These are phyloP conservation scores for Nothobranchius kuhntae DNA, from an alignment of 2,113 vertebrate genomes.

Conservation along the genomic window DNA sequence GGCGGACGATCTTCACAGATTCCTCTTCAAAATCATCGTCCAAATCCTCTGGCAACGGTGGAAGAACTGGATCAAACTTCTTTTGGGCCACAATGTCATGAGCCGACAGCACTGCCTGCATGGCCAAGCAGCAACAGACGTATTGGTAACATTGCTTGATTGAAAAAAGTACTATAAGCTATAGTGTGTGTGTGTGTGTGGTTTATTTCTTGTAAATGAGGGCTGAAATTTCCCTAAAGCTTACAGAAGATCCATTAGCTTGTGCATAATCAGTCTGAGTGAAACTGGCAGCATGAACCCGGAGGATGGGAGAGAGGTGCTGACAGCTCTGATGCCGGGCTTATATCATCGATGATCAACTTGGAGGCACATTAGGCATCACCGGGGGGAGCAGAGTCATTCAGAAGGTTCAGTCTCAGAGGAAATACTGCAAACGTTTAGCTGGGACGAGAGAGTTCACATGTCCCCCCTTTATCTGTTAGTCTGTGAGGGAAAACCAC, in stretches of 20 bases:
- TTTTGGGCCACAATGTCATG: slow-evolving; percentile 96
- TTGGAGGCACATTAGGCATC: slow-evolving; percentile 19
- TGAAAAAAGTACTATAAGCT: not conserved
- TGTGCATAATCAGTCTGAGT: slow-evolving; percentile 28
- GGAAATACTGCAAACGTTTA: not conserved
- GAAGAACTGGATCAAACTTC: slow-evolving; percentile 92
- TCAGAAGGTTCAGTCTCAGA: slow-evolving; percentile 22
- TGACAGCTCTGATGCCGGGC: slow-evolving; percentile 8
- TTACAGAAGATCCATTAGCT: slow-evolving; percentile 17
- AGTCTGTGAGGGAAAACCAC: not conserved
- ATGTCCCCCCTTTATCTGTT: too few relatives aligned
- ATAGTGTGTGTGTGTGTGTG: not conserved
- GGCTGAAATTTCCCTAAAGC: not conserved
- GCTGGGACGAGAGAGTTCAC: not conserved
- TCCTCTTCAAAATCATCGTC: slow-evolving; percentile 93
- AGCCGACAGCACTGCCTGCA: slow-evolving; percentile 89
- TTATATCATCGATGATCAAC: slow-evolving; percentile 36
- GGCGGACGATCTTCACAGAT: slow-evolving; percentile 93
- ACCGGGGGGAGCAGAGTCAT: not conserved
- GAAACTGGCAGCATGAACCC: slow-evolving; percentile 21
- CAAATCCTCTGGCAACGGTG: slow-evolving; percentile 87
- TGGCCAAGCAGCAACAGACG: not conserved
- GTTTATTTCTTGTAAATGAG: not conserved
- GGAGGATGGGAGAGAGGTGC: not conserved
- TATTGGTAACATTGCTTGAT: not conserved